A percentile compares a stretch with the other conserved stretches of the same genome.
phyloP scores from a whole-genome alignment of 2,888 invertebrate species.

The Dorcus hopei region DNA sequence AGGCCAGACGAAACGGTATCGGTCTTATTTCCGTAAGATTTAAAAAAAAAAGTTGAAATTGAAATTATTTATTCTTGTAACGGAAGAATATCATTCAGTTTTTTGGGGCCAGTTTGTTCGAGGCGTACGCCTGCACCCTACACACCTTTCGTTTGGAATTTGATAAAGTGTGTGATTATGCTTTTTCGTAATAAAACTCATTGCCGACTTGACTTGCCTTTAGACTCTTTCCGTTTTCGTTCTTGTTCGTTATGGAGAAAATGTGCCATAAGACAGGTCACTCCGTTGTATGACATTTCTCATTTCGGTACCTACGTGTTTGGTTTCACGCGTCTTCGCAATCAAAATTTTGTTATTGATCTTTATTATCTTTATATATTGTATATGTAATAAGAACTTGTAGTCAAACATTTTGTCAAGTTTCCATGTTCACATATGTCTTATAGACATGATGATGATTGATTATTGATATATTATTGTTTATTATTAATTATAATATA shows the following conservation, averaged over 20 bases:
- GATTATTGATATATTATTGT: constrained; percentile 51
- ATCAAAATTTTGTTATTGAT: constrained; percentile 29
- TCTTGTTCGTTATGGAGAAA: constrained; percentile 19
- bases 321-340: constrained; percentile 17
- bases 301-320: constrained; percentile 22
- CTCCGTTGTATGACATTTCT: constrained; percentile 20
- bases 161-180: constrained; percentile 49
- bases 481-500: constrained; percentile 50
- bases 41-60: constrained; percentile 37
- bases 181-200: constrained; percentile 20
- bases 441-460: constrained; percentile 45
- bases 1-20: constrained; percentile 30
- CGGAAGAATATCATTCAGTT: constrained; percentile 42
- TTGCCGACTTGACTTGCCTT: constrained; percentile 45
- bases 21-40: constrained; percentile 25
- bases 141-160: constrained; percentile 42
- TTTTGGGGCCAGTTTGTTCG: constrained; percentile 34
- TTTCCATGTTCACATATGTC: constrained; percentile 48
- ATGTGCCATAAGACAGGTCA: constrained; percentile 27
- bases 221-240: constrained; percentile 11
- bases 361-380: constrained; percentile 27
- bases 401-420: constrained; percentile 51
- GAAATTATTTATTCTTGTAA: constrained; percentile 43
- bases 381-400: constrained; percentile 25
- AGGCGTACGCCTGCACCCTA: constrained; percentile 29